These are phyloP conservation scores for Harpalus rufipes DNA, from an alignment of 2,888 invertebrate species.

Conservation along the genomic window DNA sequence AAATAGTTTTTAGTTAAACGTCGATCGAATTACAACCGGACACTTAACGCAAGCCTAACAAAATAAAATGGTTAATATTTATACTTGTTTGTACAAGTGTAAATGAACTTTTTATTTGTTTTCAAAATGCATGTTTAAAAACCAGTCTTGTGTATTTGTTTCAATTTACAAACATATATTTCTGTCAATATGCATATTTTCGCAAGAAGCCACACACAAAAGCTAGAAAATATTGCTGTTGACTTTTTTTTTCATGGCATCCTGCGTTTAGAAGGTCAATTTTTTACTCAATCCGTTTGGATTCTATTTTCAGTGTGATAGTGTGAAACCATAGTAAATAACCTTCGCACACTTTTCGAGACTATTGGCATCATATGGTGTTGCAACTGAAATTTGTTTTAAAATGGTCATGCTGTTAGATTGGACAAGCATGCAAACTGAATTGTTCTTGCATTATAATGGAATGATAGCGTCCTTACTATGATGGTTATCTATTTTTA, in stretches of 20 bases:
- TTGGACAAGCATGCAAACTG: not conserved
- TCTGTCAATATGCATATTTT: not conserved
- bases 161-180: not conserved
- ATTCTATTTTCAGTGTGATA: constrained; percentile 54
- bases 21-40: too few relatives aligned
- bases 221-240: not conserved
- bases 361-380: constrained; percentile 34
- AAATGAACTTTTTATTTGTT: too few relatives aligned
- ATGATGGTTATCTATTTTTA: not conserved
- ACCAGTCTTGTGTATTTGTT: not conserved
- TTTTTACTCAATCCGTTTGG: constrained; percentile 25
- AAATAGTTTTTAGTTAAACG: too few relatives aligned
- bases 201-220: constrained; percentile 1
- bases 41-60: too few relatives aligned
- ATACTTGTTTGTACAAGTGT: not conserved
- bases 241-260: constrained; percentile 25
- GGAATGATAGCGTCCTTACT: not conserved
- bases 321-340: constrained; percentile 40
- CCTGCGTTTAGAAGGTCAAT: constrained; percentile 50
- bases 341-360: constrained; percentile 61
- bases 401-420: constrained; percentile 9
- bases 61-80: not conserved
- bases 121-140: not conserved
- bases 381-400: constrained; percentile 29
- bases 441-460: not conserved